Percentiles rank a stretch among this genome's conserved stretches.
Conservation (phyloP, 2,888 invertebrate genomes). For the Agrochola litura region DNA sequence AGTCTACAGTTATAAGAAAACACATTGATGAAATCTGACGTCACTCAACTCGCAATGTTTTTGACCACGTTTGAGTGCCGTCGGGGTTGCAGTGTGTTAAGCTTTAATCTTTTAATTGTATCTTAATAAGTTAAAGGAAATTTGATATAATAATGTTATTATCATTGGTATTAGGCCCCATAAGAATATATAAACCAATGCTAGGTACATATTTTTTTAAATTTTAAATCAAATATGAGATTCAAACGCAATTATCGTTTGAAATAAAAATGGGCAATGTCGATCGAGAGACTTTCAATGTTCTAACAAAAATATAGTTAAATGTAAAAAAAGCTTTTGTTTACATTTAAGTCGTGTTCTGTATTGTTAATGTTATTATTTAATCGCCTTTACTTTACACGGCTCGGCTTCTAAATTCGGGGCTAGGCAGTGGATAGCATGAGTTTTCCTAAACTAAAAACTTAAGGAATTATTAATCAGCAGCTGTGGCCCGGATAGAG, state of each 20-base stretch:
- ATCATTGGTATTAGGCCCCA: not conserved
- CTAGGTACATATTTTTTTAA: no score
- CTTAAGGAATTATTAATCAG: not conserved
- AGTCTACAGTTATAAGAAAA: not conserved
- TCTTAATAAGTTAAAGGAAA: not conserved
- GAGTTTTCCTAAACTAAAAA: not conserved
- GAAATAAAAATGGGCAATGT: not conserved
- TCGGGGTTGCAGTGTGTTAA: not conserved
- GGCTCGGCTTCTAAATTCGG: not conserved
- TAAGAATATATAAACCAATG: not conserved
- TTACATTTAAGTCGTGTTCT: no score
- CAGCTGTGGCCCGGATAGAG: not conserved
- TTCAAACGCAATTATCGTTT: not conserved
- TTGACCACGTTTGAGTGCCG: not conserved
- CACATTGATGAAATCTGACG: not conserved
- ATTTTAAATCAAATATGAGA: not conserved
- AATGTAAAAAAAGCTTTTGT: no score
- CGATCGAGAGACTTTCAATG: not conserved
- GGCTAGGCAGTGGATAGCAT: conserved; percentile 16
- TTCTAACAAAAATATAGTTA: no score
- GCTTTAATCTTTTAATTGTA: not conserved
- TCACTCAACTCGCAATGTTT: not conserved
- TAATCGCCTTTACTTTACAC: not conserved
- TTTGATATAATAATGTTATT: not conserved
- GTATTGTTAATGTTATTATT: not conserved